Evolutionary conservation across 2,888 invertebrate species (phyloP), one percentile per base, ranked within the genome.

Genomic region (Cheilosia soror): DNA sequence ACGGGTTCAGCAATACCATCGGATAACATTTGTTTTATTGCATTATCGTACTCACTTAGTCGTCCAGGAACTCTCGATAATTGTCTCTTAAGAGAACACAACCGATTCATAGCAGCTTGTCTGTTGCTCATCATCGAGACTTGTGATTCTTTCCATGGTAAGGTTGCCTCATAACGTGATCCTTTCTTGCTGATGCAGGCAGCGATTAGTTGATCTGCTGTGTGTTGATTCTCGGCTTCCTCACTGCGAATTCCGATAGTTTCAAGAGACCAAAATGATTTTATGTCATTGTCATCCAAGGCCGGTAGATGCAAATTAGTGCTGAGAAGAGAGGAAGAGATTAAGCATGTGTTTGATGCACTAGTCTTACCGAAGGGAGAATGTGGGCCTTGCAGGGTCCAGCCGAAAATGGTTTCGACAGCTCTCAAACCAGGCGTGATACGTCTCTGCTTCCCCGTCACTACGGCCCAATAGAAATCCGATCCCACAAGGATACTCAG

Each of bases 191-290:
- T 15, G 5, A 77, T 69, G 31, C 55, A 62, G 3, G 13, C 6
- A 13, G 29, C 29, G 15, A 42, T 60, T 5, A 76, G n/a, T 25
- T 42, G 13, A 29, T 62, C 20, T 4, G 53, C 20, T 31, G 11
- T 0, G 2, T 49, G 31, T 4, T 69, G n/a, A 7, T 68, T 62
- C 44, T 77, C 69, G 2, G 29, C 62, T 2, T 62, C 69, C 55
- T 77, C 62, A 13, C 63, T 40, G 0, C 62, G 63, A 11, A 71
- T 69, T 2, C 78, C 79, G 40, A 71, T 65, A 2, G 57, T 25
- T 42, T 79, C 63, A 1, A 79, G 49, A 15, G 57, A 58, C 57
- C 71, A 72, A 6, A 71, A 72, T 0, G 47, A 57, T 27, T 31
- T 37, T 29, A 78, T 27, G 49, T 51, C 57, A 63, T 11, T 31